Percentiles rank a stretch among this genome's conserved stretches.
phyloP scores from a whole-genome alignment of 2,113 vertebrate genomes.

The Chloropsis cyanopogon region DNA sequence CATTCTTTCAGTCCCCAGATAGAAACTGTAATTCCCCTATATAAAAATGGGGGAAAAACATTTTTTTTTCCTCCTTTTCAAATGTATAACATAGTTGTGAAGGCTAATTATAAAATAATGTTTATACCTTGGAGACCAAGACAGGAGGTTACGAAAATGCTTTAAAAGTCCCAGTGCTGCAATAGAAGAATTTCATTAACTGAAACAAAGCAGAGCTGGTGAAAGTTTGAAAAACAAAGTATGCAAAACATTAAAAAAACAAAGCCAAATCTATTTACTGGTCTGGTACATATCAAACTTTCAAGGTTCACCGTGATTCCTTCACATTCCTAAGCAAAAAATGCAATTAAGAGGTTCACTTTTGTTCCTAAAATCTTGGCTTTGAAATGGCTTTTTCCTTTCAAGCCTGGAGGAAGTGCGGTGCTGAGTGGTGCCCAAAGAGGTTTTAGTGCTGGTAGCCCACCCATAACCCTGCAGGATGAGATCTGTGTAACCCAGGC shows the following conservation, averaged over 20 bases:
- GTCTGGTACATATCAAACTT: slow-evolving; percentile 56
- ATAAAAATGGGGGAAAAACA: slow-evolving; percentile 68
- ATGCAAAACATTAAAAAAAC: slow-evolving; percentile 56
- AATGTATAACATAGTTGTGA: slow-evolving; percentile 79
- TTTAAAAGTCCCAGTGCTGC: slow-evolving; percentile 77
- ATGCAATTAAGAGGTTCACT: slow-evolving; percentile 26
- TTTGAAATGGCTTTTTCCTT: slow-evolving; percentile 28
- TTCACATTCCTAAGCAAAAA: slow-evolving; percentile 53
- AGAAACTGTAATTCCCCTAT: slow-evolving; percentile 73
- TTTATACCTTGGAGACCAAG: slow-evolving; percentile 78
- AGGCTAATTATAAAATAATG: slow-evolving; percentile 84
- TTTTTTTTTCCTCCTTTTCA: slow-evolving; percentile 67
- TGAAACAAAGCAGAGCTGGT: slow-evolving; percentile 74
- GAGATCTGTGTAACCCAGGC: neutral
- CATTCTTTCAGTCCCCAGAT: slow-evolving; percentile 71
- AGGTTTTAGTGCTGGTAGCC: neutral
- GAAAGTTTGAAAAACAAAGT: slow-evolving; percentile 75
- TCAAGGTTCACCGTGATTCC: slow-evolving; percentile 45
- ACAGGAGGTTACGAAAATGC: slow-evolving; percentile 75
- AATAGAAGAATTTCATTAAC: slow-evolving; percentile 80
- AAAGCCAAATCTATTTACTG: slow-evolving; percentile 60
- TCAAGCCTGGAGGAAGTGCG: neutral
- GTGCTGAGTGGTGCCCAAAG: neutral
- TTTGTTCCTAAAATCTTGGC: slow-evolving; percentile 33
- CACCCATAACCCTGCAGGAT: neutral